Conservation (phyloP, 2,888 invertebrate genomes). For the Elmis aenea region DNA sequence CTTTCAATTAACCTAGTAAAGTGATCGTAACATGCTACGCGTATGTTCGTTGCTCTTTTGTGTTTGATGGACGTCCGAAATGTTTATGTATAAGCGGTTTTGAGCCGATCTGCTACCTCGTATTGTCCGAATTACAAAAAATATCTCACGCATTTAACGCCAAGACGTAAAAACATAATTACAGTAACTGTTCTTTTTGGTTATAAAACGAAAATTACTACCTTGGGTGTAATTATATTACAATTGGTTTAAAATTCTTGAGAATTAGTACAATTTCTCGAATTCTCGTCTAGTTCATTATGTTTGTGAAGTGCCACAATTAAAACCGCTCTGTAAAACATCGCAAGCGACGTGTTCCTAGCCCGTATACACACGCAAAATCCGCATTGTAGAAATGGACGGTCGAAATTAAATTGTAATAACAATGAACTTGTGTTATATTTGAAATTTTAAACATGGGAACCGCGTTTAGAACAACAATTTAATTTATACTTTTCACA, state of each 20-base stretch:
- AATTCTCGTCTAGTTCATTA: slow-evolving; percentile 13
- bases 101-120: too few relatives aligned
- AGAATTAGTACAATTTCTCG: slow-evolving; percentile 30
- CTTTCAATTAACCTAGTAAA: too few relatives aligned
- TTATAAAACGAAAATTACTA: too few relatives aligned
- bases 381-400: slow-evolving; percentile 7
- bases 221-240: slow-evolving; percentile 28
- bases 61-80: too few relatives aligned
- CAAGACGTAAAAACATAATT: slow-evolving; percentile 11
- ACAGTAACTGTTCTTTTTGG: slow-evolving; percentile 26
- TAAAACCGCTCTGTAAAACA: slow-evolving; percentile 2
- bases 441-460: slow-evolving; percentile 22
- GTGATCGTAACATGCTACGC: too few relatives aligned
- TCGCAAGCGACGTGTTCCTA: too few relatives aligned
- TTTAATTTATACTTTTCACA: slow-evolving; percentile 23
- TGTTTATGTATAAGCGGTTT: too few relatives aligned
- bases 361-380: too few relatives aligned
- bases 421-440: slow-evolving; percentile 20
- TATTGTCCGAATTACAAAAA: slow-evolving; percentile 4
- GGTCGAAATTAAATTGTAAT: slow-evolving; percentile 14
- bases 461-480: slow-evolving; percentile 19
- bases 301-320: slow-evolving; percentile 8
- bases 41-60: too few relatives aligned
- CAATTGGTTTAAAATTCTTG: too few relatives aligned
- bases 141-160: slow-evolving; percentile 11